phyloP scores from a whole-genome alignment of 2,888 invertebrate species.

The Periphyllus acericola region DNA sequence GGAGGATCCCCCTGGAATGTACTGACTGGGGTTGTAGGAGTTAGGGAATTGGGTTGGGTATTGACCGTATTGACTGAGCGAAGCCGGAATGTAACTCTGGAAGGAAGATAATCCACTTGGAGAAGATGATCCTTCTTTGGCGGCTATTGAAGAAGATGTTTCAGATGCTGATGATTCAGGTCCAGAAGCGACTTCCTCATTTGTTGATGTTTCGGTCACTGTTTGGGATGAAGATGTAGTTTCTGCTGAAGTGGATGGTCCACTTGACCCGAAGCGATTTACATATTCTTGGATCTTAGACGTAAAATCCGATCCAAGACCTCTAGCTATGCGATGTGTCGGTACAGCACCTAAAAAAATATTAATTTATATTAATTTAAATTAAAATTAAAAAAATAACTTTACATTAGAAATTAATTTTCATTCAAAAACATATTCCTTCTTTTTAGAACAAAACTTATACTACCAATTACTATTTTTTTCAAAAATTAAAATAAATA shows the following conservation, averaged over 20 bases:
- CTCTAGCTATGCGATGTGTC: slow-evolving; percentile 28
- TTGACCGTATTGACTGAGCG: not conserved
- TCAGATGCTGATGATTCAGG: not conserved
- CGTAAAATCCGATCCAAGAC: not conserved
- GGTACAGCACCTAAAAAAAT: slow-evolving; percentile 16
- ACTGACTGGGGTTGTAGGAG: too few species aligned
- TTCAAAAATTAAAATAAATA: too few species aligned
- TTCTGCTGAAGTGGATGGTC: not conserved
- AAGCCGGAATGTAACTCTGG: not conserved
- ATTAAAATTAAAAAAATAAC: not conserved
- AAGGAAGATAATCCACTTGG: not conserved
- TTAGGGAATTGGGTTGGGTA: not conserved
- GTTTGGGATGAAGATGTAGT: not conserved
- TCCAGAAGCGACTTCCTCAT: not conserved
- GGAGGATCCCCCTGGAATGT: too few species aligned
- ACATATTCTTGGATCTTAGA: not conserved
- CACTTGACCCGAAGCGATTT: not conserved
- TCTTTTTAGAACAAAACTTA: too few species aligned
- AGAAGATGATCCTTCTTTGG: not conserved
- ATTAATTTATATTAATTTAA: not conserved
- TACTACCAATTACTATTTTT: too few species aligned
- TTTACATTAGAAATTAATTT: too few species aligned
- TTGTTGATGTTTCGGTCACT: not conserved
- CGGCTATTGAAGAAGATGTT: not conserved
- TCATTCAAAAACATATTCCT: too few species aligned